Base-by-base conservation (phyloP, 2,797 vertebrate species). In the Prunella strophiata region DNA sequence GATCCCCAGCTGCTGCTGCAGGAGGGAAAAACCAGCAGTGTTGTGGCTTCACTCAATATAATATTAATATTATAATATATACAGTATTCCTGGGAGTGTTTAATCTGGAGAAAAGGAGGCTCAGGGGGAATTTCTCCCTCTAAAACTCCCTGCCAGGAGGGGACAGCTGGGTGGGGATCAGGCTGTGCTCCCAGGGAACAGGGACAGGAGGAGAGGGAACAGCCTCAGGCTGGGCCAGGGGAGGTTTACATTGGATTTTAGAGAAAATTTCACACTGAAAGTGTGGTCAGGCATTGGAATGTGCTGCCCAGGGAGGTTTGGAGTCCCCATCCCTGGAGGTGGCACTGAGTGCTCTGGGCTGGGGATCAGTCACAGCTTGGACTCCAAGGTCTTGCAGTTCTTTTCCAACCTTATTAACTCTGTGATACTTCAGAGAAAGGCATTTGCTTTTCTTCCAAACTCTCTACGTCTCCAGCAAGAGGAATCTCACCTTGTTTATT, bases 311-410 rank as follows among this genome's bases (percentile, higher is more conserved):
- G 50, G 43, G 43, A 65, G 22, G 9, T 57, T 32, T 57, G 38
- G 74, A 48, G 43, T 27, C 1, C 13, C 75, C 43, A n/a, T 20
- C 18, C 58, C 66, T 55, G 38, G n/a, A 52, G 4, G 55, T 25
- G 63, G 27, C 67, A 20, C 43, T n/a, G 22, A 38, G 36, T 1
- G 75, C 74, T 43, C 66, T 19, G 43, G 13, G 23, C 51, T 43
- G 59, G 13, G 54, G 6, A 34, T 30, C 3, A 1, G 9, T 1
- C n/a, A 34, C 34, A 47, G 20, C 5, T 22, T 13, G n/a, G 14
- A 13, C 54, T 48, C 15, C 0, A 3, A 5, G 34, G 8, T 1
- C 55, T 32, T 20, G 55, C 2, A 32, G 40, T 1, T 29, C 55
- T 42, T 42, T 67, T 27, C 70, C 26, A 48, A 27, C 55, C 19